phyloP scores from a whole-genome alignment of 1,140 invertebrate species.

The Adelges cooleyi region DNA sequence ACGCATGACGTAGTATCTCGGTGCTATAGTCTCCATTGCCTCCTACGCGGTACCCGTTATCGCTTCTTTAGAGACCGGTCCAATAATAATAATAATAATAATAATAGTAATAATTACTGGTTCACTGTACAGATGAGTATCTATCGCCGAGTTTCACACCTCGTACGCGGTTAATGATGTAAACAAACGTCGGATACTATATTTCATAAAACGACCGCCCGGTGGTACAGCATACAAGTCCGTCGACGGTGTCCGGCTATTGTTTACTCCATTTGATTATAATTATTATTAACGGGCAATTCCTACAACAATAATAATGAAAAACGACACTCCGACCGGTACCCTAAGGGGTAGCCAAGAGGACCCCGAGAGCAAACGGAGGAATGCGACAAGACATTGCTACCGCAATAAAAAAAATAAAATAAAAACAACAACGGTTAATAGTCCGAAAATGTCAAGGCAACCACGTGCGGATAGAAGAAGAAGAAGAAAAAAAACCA shows the following conservation, averaged over 20 bases:
- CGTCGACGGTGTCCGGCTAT: constrained; percentile 6
- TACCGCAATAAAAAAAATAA: background rate
- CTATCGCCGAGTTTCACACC: constrained; percentile 19
- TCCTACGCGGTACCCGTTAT: too few species aligned
- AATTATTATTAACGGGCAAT: background rate
- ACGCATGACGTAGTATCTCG: too few species aligned
- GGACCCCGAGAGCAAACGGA: too few species aligned
- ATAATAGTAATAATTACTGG: too few species aligned
- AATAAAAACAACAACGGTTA: background rate
- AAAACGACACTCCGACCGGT: too few species aligned
- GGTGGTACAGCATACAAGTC: background rate
- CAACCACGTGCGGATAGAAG: background rate
- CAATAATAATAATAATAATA: too few species aligned
- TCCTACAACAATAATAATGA: too few species aligned
- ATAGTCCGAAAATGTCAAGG: background rate
- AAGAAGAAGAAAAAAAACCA: background rate
- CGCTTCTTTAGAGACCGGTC: too few species aligned
- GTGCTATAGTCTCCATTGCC: too few species aligned
- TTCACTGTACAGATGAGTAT: background rate
- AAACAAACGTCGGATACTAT: background rate
- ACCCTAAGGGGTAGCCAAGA: too few species aligned
- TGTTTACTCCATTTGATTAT: background rate
- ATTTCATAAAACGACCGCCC: constrained; percentile 6
- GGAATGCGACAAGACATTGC: too few species aligned
- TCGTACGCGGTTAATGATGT: constrained; percentile 21